phyloP scores from a whole-genome alignment of 2,888 invertebrate genomes.

The Pilophorus perplexus region DNA sequence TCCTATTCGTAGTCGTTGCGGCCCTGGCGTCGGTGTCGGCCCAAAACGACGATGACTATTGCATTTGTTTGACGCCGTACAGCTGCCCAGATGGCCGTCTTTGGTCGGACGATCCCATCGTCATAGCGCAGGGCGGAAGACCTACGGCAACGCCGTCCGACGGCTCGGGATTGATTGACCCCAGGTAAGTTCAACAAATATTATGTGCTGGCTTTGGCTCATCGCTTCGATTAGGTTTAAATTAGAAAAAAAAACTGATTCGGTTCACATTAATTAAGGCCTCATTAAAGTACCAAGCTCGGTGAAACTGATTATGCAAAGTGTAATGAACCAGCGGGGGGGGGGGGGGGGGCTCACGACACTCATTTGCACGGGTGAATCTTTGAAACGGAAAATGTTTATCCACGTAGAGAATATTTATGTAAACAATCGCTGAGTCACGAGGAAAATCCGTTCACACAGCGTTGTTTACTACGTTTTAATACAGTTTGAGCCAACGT shows the following conservation, averaged over 20 bases:
- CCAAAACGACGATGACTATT: not conserved
- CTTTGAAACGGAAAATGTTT: too few species aligned
- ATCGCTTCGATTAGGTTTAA: not conserved
- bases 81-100: not conserved
- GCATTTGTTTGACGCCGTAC: too few species aligned
- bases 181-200: not conserved
- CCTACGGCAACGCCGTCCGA: not conserved
- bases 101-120: not conserved
- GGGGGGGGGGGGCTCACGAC: too few species aligned
- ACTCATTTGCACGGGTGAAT: too few species aligned
- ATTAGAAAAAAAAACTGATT: too few species aligned
- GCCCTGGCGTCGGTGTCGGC: not conserved
- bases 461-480: not conserved
- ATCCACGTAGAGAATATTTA: too few species aligned
- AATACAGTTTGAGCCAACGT: not conserved
- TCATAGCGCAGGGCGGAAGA: too few species aligned
- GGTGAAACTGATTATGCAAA: too few species aligned
- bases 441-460: not conserved
- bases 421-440: too few species aligned
- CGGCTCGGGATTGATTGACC: slow-evolving; percentile 3
- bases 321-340: too few species aligned
- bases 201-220: not conserved
- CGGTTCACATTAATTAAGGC: too few species aligned
- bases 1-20: not conserved
- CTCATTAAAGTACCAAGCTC: too few species aligned